Conservation (phyloP, 2,888 invertebrate species). For the Onchidella celtica region DNA sequence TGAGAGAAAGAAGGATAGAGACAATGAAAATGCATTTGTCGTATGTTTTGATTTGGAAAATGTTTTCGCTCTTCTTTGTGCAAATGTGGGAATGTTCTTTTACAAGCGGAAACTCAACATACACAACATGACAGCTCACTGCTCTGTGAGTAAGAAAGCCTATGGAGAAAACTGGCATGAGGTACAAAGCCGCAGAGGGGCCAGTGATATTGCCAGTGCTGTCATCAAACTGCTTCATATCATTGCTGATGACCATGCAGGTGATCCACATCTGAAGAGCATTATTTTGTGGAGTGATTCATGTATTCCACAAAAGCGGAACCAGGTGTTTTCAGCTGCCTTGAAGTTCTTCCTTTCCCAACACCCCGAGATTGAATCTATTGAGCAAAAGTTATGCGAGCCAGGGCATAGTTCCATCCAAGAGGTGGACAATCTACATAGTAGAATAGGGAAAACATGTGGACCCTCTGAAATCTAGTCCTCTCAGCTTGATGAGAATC, state of each 20-base stretch:
- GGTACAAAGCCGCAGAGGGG: slow-evolving; percentile 1
- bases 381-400: slow-evolving; percentile 17
- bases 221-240: neutral
- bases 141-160: neutral
- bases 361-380: slow-evolving; percentile 1
- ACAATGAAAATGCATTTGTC: neutral
- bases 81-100: slow-evolving; percentile 15
- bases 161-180: slow-evolving; percentile 28
- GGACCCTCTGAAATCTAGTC: slow-evolving; percentile 14
- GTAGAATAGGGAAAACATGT: neutral
- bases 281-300: slow-evolving; percentile 31
- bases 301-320: slow-evolving; percentile 32
- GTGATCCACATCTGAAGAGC: neutral
- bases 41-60: slow-evolving; percentile 40
- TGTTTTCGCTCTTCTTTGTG: slow-evolving; percentile 11
- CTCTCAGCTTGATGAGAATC: neutral
- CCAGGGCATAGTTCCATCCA: slow-evolving; percentile 21
- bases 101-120: slow-evolving; percentile 7
- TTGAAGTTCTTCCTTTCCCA: slow-evolving; percentile 9
- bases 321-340: slow-evolving; percentile 3
- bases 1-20: slow-evolving; percentile 11
- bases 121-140: slow-evolving; percentile 30
- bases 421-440: slow-evolving; percentile 26
- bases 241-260: neutral
- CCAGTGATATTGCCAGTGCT: slow-evolving; percentile 25